phyloP scores from a whole-genome alignment of 2,888 invertebrate genomes.

The Macrosiphum euphorbiae region DNA sequence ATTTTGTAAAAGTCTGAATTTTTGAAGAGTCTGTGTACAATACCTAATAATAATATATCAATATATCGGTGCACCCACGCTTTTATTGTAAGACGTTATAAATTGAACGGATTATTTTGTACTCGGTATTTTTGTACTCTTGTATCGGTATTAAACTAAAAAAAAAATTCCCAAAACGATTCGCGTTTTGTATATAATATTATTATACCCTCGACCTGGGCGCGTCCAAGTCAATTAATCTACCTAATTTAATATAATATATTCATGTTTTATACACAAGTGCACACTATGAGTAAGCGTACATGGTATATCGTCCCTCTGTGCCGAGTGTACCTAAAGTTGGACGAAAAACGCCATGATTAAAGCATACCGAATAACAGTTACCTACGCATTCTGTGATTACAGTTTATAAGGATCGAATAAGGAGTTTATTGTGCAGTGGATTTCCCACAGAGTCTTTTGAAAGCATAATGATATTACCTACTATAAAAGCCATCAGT shows the following conservation, averaged over 20 bases:
- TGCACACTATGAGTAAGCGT: background rate
- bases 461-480: background rate
- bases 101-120: background rate
- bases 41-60: background rate
- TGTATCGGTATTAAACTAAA: background rate
- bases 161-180: background rate
- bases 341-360: background rate
- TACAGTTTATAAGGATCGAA: background rate
- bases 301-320: background rate
- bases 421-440: background rate
- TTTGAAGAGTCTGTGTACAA: background rate
- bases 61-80: background rate
- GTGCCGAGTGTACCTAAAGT: background rate
- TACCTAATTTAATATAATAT: no score
- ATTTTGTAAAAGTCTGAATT: background rate
- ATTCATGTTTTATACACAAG: background rate
- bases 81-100: background rate
- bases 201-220: no score
- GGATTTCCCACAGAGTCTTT: background rate
- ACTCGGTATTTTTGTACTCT: background rate
- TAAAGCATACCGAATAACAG: background rate
- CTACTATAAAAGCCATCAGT: background rate
- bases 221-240: no score
- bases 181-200: background rate
- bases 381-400: background rate